phyloP scores from a whole-genome alignment of 2,113 vertebrate species.

The Phycodurus eques region DNA sequence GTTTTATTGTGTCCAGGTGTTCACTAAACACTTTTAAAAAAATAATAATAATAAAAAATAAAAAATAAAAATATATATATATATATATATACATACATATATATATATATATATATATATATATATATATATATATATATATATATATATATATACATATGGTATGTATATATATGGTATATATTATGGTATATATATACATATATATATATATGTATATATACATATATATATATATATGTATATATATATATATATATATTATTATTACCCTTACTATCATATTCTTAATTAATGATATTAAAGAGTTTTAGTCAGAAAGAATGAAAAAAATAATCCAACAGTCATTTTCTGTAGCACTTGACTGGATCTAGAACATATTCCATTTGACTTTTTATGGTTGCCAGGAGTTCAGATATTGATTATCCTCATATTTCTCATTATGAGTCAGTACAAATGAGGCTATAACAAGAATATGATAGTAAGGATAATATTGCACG shows the following conservation, averaged over 20 bases:
- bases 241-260: no score
- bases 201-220: no score
- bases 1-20: conserved; percentile 71
- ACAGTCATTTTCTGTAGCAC: not conserved
- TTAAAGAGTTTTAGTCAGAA: conserved; percentile 50
- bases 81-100: conserved; percentile 11
- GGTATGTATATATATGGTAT: no score
- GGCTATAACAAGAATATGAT: conserved; percentile 52
- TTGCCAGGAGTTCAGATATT: conserved; percentile 57
- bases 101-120: no score
- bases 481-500: conserved; percentile 77
- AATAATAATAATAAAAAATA: no score
- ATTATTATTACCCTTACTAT: conserved; percentile 82
- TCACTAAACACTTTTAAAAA: conserved; percentile 18
- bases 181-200: no score
- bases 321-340: conserved; percentile 24
- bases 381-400: conserved; percentile 46
- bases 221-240: no score
- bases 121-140: no score
- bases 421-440: conserved; percentile 74
- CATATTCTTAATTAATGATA: conserved; percentile 58
- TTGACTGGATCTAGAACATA: not conserved
- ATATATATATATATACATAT: no score
- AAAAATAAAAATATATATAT: conserved; percentile 56
- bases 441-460: conserved; percentile 57